These are phyloP conservation scores for Diploscapter pachys DNA, from an alignment of 1,140 invertebrate genomes.

Conservation along the genomic window DNA sequence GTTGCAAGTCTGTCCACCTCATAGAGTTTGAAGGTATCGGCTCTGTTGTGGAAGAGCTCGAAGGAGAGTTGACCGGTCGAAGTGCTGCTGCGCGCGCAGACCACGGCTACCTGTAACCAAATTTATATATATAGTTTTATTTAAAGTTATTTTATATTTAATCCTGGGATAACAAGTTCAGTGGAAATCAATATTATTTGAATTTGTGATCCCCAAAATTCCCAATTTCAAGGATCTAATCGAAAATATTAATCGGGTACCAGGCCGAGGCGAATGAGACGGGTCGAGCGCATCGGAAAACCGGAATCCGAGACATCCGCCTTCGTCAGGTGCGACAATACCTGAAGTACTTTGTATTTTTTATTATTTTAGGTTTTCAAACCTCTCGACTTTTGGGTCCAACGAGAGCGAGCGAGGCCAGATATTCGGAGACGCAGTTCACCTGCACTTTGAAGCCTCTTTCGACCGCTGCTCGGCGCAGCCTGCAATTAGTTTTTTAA, in stretches of 20 bases:
- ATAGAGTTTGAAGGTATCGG: slow-evolving; percentile 40
- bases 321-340: slow-evolving; percentile 38
- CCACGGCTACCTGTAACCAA: slow-evolving; percentile 21
- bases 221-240: too few relatives aligned
- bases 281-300: slow-evolving; percentile 36
- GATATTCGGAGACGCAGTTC: slow-evolving; percentile 38
- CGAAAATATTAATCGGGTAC: not conserved
- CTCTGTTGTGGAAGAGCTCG: slow-evolving; percentile 43
- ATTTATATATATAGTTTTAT: not conserved
- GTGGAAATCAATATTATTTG: too few relatives aligned
- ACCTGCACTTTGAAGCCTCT: slow-evolving; percentile 36
- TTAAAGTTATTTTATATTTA: too few relatives aligned
- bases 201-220: too few relatives aligned
- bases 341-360: slow-evolving; percentile 4
- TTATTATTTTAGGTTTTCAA: slow-evolving; percentile 9
- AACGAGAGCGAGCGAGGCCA: slow-evolving; percentile 41
- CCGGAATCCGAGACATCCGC: slow-evolving; percentile 36
- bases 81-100: slow-evolving; percentile 39
- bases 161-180: too few relatives aligned
- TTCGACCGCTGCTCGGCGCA: slow-evolving; percentile 17
- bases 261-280: slow-evolving; percentile 35
- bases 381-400: slow-evolving; percentile 41
- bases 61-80: slow-evolving; percentile 40
- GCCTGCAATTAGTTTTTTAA: not conserved
- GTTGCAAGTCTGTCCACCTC: slow-evolving; percentile 5